These are phyloP conservation scores for Bubo bubo DNA, from an alignment of 2,113 vertebrate species.

Conservation along the genomic window DNA sequence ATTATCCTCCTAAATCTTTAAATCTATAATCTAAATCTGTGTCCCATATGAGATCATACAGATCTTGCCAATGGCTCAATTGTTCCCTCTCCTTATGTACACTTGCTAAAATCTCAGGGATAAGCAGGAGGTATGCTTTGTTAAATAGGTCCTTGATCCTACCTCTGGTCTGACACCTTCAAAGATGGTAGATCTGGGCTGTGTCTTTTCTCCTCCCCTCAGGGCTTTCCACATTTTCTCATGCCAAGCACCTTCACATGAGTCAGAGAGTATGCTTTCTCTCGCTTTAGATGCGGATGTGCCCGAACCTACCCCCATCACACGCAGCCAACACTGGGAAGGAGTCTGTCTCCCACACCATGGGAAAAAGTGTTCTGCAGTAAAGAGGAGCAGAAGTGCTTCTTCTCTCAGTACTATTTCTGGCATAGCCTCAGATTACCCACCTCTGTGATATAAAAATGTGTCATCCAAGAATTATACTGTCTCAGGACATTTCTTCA, in stretches of 20 bases:
- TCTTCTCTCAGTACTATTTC: neutral
- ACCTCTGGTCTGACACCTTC: neutral
- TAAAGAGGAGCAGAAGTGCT: neutral
- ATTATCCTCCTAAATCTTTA: neutral
- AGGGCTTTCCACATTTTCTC: neutral
- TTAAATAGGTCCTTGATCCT: neutral
- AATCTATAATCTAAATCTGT: neutral
- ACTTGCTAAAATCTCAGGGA: neutral
- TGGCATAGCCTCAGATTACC: neutral
- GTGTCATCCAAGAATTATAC: neutral
- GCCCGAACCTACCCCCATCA: no score
- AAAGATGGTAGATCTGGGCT: neutral
- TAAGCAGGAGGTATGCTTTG: neutral
- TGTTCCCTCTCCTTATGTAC: neutral
- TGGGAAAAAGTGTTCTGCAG: neutral
- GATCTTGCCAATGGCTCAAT: neutral
- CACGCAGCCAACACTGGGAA: fast-evolving
- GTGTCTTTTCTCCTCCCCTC: neutral
- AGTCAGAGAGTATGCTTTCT: no score
- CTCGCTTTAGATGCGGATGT: neutral
- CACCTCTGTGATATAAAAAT: neutral
- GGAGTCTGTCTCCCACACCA: neutral
- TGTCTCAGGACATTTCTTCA: neutral
- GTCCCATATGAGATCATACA: neutral
- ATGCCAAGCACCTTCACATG: neutral